These are phyloP conservation scores for Andrena camellia DNA, from an alignment of 2,888 invertebrate genomes.

Conservation along the genomic window DNA sequence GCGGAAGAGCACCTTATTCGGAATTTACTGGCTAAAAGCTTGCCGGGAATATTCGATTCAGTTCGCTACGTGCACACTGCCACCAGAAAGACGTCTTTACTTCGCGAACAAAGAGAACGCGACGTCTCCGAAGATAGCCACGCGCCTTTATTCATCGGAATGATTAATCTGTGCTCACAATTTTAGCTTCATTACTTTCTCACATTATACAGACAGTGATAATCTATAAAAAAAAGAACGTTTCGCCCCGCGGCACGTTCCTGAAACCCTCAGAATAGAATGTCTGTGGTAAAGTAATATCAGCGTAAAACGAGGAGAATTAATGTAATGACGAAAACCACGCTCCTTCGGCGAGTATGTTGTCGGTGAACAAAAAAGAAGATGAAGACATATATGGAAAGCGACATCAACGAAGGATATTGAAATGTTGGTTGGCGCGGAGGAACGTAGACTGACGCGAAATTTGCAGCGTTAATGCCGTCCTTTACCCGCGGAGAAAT, in stretches of 20 bases:
- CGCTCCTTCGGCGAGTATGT: constrained; percentile 7
- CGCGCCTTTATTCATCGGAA: constrained; percentile 18
- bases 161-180: constrained; percentile 7
- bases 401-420: constrained; percentile 18
- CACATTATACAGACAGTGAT: constrained; percentile 8
- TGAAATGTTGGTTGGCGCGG: constrained; percentile 32
- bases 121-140: neutral
- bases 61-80: constrained; percentile 5
- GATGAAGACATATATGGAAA: neutral
- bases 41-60: constrained; percentile 36
- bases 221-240: too few relatives aligned
- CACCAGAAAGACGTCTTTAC: constrained; percentile 9
- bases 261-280: neutral
- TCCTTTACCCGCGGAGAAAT: constrained; percentile 31
- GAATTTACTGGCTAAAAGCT: constrained; percentile 25
- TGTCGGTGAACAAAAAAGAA: neutral
- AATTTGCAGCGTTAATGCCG: constrained; percentile 43
- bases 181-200: constrained; percentile 15
- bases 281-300: neutral
- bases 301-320: neutral
- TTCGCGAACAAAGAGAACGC: constrained; percentile 7
- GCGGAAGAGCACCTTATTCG: constrained; percentile 28
- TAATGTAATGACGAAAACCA: constrained; percentile 2
- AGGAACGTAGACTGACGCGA: constrained; percentile 23
- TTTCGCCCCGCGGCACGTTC: neutral